Conservation (phyloP, 2,888 invertebrate species). For the Pachydiplax longipennis region DNA sequence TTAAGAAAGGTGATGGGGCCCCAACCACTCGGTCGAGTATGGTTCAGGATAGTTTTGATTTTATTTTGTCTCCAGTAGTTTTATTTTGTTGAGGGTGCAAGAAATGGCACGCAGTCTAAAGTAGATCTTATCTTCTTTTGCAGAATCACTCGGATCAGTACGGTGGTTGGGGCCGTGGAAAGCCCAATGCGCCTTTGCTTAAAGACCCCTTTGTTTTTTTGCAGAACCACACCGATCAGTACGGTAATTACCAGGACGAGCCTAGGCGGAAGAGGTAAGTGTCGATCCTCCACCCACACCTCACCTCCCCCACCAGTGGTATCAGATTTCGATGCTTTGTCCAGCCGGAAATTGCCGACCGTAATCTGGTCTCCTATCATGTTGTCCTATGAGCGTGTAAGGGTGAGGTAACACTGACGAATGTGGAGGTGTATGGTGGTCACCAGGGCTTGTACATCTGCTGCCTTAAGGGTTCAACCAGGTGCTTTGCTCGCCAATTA, state of each 20-base stretch:
- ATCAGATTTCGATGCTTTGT: no score
- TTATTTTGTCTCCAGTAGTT: neutral
- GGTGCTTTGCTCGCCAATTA: no score
- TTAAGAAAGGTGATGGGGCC: neutral
- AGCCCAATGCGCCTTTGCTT: conserved; percentile 51
- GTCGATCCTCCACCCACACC: neutral
- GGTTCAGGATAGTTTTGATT: neutral
- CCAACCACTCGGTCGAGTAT: neutral
- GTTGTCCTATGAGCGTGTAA: no score
- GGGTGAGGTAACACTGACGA: no score
- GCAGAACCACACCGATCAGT: conserved; percentile 56
- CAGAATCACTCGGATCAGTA: neutral
- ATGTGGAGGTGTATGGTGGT: no score
- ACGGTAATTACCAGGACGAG: conserved; percentile 60
- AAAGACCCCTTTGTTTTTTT: conserved; percentile 4
- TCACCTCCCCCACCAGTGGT: neutral
- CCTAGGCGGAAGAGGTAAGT: conserved; percentile 59
- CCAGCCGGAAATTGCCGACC: no score
- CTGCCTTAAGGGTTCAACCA: no score
- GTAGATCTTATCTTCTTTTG: neutral
- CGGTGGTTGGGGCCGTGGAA: neutral
- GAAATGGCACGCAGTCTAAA: neutral
- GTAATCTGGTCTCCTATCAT: no score
- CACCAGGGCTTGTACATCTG: no score
- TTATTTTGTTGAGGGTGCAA: neutral